phyloP scores from a whole-genome alignment of 1,140 invertebrate species.

The Bicyclus anynana region DNA sequence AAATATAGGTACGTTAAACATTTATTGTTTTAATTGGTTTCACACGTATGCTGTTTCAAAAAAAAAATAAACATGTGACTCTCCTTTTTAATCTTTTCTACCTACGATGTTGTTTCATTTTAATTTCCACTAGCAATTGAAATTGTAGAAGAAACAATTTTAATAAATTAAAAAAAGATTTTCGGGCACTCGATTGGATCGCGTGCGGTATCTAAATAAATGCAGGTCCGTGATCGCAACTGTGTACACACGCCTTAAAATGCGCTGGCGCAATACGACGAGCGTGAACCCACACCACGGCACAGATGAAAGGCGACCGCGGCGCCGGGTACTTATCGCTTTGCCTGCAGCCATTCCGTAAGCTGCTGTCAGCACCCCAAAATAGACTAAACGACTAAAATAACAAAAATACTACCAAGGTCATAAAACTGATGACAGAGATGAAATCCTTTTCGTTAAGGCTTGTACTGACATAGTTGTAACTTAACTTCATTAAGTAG shows the following conservation, averaged over 20 bases:
- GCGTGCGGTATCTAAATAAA: too few species aligned
- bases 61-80: too few species aligned
- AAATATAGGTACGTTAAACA: too few species aligned
- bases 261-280: conserved; percentile 35
- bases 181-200: too few species aligned
- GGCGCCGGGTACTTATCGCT: conserved; percentile 66
- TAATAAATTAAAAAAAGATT: too few species aligned
- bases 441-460: background rate
- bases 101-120: too few species aligned
- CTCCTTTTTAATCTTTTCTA: too few species aligned
- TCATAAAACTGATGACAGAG: conserved; percentile 7
- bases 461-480: background rate
- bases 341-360: conserved; percentile 52
- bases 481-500: too few species aligned
- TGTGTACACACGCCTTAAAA: conserved; percentile 24
- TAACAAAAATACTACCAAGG: conserved; percentile 21
- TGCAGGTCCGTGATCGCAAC: background rate
- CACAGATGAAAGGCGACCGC: conserved; percentile 65
- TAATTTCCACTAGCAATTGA: too few species aligned
- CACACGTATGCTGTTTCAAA: too few species aligned
- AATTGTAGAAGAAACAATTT: too few species aligned
- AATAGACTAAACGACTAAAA: conserved; percentile 53
- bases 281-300: conserved; percentile 36
- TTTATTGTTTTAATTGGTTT: too few species aligned
- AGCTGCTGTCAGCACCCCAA: conserved; percentile 61